Conservation (phyloP, 1,140 invertebrate genomes). For the Rhizoglyphus robini region DNA sequence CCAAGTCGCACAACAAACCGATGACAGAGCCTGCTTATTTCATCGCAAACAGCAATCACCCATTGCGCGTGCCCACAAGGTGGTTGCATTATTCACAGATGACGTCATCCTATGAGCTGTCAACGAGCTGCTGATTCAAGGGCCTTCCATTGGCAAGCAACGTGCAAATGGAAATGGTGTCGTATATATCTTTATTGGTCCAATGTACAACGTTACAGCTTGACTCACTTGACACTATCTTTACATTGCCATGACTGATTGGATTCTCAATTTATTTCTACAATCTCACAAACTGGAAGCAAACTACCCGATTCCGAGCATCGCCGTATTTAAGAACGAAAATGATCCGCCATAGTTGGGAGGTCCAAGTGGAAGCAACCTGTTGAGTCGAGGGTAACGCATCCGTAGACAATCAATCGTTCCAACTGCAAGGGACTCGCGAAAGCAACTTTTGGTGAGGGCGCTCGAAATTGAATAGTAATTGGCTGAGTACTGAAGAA, state of each 20-base stretch:
- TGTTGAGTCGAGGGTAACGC: background rate
- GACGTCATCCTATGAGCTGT: background rate
- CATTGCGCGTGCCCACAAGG: background rate
- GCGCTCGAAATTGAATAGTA: background rate
- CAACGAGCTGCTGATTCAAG: no score
- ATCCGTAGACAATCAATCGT: constrained; percentile 6
- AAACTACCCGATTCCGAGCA: constrained; percentile 1
- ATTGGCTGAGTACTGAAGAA: background rate
- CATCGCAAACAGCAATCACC: background rate
- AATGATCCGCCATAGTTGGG: background rate
- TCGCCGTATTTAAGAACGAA: background rate
- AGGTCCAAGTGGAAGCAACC: background rate
- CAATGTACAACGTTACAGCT: no score
- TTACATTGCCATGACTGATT: no score
- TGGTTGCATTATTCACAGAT: background rate
- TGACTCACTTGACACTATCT: no score
- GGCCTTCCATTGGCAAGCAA: no score
- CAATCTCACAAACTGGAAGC: no score
- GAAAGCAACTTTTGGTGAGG: background rate
- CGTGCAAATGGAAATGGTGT: no score
- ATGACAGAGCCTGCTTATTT: background rate
- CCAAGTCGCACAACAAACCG: no score
- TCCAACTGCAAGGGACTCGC: background rate
- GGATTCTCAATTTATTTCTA: no score
- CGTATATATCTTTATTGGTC: no score